These are phyloP conservation scores for Panagrolaimus sp. DNA, from an alignment of 1,140 invertebrate genomes.

Conservation along the genomic window DNA sequence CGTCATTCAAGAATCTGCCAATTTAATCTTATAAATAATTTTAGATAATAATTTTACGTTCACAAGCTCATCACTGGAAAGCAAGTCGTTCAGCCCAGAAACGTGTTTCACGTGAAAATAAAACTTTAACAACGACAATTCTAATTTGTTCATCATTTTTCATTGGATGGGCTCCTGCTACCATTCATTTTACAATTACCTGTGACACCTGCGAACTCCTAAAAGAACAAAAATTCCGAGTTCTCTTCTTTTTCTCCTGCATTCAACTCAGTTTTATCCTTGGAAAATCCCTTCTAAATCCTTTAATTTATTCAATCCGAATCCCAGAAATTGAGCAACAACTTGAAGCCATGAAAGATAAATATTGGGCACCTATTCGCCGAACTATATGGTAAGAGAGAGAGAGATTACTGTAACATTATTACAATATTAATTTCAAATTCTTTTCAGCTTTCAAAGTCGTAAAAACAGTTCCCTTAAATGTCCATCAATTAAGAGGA, in stretches of 20 bases:
- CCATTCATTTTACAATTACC: slow-evolving; percentile 40
- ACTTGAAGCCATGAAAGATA: not conserved
- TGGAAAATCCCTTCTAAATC: slow-evolving; percentile 48
- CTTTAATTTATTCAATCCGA: slow-evolving; percentile 47
- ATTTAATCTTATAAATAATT: not conserved
- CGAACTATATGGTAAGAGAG: not conserved
- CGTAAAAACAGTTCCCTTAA: slow-evolving; percentile 1
- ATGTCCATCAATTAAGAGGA: not conserved
- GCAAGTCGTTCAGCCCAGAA: not conserved
- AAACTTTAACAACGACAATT: slow-evolving; percentile 42
- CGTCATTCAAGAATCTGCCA: too few relatives aligned
- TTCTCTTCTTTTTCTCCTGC: slow-evolving; percentile 42
- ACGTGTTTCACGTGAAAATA: slow-evolving; percentile 33
- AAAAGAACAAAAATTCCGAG: slow-evolving; percentile 30
- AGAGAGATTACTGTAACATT: not conserved
- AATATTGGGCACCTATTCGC: not conserved
- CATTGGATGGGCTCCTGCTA: slow-evolving; percentile 50
- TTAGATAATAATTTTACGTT: not conserved
- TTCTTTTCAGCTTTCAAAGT: not conserved
- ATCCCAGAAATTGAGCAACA: slow-evolving; percentile 43
- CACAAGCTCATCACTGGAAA: slow-evolving; percentile 6
- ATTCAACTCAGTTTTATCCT: slow-evolving; percentile 43
- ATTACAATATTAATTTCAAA: not conserved
- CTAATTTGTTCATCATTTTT: slow-evolving; percentile 47
- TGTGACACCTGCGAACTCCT: slow-evolving; percentile 34